Conservation (phyloP, 2,797 vertebrate genomes). For the Myoxocephalus aenaeus region DNA sequence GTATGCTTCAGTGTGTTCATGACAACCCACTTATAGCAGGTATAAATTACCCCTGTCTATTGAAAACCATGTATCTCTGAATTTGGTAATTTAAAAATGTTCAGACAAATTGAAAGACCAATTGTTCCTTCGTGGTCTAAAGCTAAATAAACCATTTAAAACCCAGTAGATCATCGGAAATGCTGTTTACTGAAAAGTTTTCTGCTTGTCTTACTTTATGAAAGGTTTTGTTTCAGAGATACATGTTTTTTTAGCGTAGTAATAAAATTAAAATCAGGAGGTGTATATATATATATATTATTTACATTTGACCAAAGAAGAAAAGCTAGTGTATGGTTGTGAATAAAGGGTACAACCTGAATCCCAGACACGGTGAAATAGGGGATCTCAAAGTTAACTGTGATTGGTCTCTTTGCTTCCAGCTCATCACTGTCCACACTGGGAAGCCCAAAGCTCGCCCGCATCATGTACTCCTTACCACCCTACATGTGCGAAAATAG, state of each 20-base stretch:
- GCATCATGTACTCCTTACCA: conserved; percentile 88
- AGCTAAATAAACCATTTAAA: not conserved
- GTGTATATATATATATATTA: not conserved
- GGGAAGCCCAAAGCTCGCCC: conserved; percentile 86
- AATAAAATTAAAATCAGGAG: not conserved
- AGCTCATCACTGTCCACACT: conserved; percentile 85
- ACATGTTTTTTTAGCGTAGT: not conserved
- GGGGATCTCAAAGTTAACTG: conserved; percentile 88
- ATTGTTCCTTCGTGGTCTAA: not conserved
- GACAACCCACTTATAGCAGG: conserved; percentile 1
- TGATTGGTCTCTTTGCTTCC: conserved; percentile 86
- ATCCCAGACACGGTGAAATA: conserved; percentile 90
- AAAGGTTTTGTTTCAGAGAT: not conserved
- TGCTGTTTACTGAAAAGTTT: not conserved
- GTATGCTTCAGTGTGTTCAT: not conserved
- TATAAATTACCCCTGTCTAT: not conserved
- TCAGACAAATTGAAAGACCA: not conserved
- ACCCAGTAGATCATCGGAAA: not conserved
- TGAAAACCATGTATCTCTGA: not conserved
- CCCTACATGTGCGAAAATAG: conserved; percentile 72
- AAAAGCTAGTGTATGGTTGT: not conserved
- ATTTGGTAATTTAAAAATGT: not conserved
- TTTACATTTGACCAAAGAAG: not conserved
- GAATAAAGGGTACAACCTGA: conserved; percentile 75
- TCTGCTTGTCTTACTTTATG: not conserved